Base-by-base conservation (phyloP, 2,113 vertebrate species). In the Condylura cristata region DNA sequence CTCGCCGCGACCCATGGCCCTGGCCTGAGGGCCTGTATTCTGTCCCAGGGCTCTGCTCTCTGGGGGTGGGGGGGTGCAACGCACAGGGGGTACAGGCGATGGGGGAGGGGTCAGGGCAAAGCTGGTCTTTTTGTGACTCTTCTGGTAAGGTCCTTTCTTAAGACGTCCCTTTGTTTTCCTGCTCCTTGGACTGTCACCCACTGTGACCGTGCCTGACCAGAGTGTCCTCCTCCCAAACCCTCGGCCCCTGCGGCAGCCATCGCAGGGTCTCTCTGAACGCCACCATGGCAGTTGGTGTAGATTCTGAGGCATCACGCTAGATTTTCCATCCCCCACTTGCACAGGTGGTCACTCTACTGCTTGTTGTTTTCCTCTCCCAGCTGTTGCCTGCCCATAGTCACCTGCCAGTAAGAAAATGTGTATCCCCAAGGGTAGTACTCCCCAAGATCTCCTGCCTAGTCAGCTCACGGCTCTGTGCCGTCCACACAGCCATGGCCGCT, bases 1-100 rank as follows among this genome's bases (percentile, higher is more conserved):
- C n/a, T 51, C 5, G 11, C 39, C 20, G 1, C 44, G 13, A 5
- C 32, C 6, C 0, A 0, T 4, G 22, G 53, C 61, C 81, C 63
- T 13, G 8, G 0, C 5, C 46, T 30, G 53, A 14, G 39, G 28
- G 5, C 3, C 32, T 24, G 10, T 70, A 16, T 34, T 17, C 72
- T 44, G 14, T 1, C 3, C 46, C 22, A 7, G 39, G 79, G n/a
- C 37, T 3, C 46, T 85, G 32, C 32, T 74, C 11, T 66, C 32
- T 2, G 0, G 37, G 61, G 2, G 28, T 26, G 66, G 10, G 30
- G 48, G 3, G 48, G n/a, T n/a, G n/a, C n/a, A n/a, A n/a, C 48
- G 17, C 48, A 48, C 46, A 48, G 17, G 48, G 48, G 48, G 48
- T 51, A 51, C 14, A 51, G 48, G 48, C 2, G 48, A 16, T 14